These are phyloP conservation scores for Abramis brama DNA, from an alignment of 2,113 vertebrate genomes.

Conservation along the genomic window DNA sequence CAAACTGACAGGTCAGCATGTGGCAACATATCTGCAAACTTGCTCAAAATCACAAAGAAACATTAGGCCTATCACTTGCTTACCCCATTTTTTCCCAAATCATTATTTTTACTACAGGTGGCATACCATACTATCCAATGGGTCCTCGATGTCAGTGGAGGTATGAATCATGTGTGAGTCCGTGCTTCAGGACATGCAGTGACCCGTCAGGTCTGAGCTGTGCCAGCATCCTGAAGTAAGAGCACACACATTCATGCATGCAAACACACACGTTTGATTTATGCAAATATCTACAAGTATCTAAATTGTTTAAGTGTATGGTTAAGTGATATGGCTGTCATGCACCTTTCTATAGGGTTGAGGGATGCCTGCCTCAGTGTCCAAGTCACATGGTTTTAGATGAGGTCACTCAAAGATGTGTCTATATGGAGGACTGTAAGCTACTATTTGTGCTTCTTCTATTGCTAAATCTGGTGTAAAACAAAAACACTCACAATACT, in stretches of 20 bases:
- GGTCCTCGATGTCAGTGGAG: constrained; percentile 87
- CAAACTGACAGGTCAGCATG: constrained; percentile 82
- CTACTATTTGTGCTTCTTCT: constrained; percentile 39
- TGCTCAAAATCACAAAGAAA: not conserved
- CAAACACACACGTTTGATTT: not conserved
- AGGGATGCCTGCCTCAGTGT: constrained; percentile 90
- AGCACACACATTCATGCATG: not conserved
- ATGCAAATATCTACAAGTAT: not conserved
- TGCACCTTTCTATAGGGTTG: constrained; percentile 80
- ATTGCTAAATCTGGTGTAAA: not conserved
- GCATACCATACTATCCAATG: constrained; percentile 63
- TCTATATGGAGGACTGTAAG: constrained; percentile 91
- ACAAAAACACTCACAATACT: not conserved
- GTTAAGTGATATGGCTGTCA: not conserved
- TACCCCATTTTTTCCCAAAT: not conserved
- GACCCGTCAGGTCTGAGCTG: constrained; percentile 85
- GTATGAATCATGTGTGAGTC: constrained; percentile 87
- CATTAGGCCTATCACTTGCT: no score
- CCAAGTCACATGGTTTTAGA: constrained; percentile 88
- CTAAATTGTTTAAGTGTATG: not conserved
- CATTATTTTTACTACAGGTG: constrained; percentile 72
- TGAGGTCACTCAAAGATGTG: constrained; percentile 92
- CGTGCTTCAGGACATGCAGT: constrained; percentile 92
- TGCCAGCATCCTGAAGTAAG: constrained; percentile 85
- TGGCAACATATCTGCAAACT: not conserved